Evolutionary conservation across 2,797 vertebrate genomes (phyloP).

Genomic region (Cirrhinus mrigala): DNA sequence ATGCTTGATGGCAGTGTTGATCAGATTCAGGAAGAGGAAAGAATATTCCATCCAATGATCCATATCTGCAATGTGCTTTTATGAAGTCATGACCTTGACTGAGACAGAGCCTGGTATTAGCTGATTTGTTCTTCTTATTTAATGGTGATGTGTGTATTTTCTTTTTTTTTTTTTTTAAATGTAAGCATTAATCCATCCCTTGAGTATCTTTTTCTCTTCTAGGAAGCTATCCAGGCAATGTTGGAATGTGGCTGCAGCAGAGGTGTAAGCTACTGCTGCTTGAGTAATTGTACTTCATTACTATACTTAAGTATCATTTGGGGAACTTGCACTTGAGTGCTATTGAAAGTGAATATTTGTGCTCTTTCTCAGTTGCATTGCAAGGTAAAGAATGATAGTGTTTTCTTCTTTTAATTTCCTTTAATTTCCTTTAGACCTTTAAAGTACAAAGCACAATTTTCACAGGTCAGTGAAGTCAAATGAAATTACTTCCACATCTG

Average conservation of each 20-base stretch:
- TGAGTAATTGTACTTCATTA: constrained; percentile 23
- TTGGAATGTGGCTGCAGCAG: not conserved
- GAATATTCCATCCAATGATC: constrained; percentile 69
- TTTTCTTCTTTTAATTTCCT: no score
- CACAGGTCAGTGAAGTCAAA: no score
- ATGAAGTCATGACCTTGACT: constrained; percentile 76
- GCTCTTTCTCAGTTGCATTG: not conserved
- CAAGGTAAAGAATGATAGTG: not conserved
- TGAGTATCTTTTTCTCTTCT: not conserved
- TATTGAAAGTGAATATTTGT: constrained; percentile 15
- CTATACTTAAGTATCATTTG: constrained; percentile 17
- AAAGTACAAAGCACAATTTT: not conserved
- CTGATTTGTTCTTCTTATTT: constrained; percentile 57
- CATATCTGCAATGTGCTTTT: constrained; percentile 68
- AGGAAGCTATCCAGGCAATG: not conserved
- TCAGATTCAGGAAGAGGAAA: constrained; percentile 68
- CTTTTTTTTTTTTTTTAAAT: not conserved
- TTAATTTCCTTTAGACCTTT: not conserved
- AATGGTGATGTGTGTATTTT: not conserved
- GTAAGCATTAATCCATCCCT: not conserved
- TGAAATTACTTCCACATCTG: no score
- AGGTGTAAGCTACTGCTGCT: not conserved
- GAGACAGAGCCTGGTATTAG: constrained; percentile 68
- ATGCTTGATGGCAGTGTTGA: constrained; percentile 67
- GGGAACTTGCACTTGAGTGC: constrained; percentile 1